These are phyloP conservation scores for Pterophyllum scalare DNA, from an alignment of 2,113 vertebrate species.

Conservation along the genomic window DNA sequence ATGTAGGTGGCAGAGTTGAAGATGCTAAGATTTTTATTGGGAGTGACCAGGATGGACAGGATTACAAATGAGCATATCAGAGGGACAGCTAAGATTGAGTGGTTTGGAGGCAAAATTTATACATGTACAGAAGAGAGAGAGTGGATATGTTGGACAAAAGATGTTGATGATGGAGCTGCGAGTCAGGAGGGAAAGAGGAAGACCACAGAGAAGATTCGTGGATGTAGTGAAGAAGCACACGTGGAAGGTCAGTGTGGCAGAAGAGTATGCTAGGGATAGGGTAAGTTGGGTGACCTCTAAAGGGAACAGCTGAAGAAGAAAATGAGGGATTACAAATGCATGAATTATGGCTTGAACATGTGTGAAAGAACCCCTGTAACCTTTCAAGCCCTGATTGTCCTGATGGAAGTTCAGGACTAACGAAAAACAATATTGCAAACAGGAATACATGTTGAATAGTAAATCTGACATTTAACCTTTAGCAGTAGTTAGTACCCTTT, in stretches of 20 bases:
- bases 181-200: no score
- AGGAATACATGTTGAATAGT: neutral
- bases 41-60: neutral
- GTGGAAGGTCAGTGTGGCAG: no score
- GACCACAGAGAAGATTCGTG: no score
- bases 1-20: neutral
- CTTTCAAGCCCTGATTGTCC: neutral
- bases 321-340: no score
- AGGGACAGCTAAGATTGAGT: neutral
- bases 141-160: no score
- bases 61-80: neutral
- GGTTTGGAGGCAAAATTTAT: no score
- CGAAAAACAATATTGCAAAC: neutral
- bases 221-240: no score
- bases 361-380: neutral
- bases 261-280: no score
- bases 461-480: neutral
- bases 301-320: no score
- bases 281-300: no score
- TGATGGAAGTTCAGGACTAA: neutral
- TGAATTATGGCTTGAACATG: neutral
- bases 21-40: neutral
- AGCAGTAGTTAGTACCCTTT: neutral
- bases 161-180: no score
- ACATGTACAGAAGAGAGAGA: no score